Evolutionary conservation across 2,888 invertebrate genomes (phyloP), one percentile per base, ranked within the genome.

Genomic region (Portevinia maculata): DNA sequence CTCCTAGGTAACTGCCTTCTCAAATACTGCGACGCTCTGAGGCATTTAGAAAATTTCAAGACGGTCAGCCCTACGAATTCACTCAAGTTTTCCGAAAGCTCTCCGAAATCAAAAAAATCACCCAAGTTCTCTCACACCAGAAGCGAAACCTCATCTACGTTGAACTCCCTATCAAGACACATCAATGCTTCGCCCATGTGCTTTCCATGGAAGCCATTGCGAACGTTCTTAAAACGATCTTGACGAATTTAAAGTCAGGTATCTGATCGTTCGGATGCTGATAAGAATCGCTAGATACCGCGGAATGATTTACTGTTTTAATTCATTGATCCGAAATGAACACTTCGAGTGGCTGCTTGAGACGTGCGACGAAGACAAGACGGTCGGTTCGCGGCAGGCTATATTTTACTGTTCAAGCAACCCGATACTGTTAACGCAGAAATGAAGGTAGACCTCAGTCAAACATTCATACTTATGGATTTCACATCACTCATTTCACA

Each of bases 201-300:
- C 97, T 97, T 89, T 96, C 96, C 89, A 97, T 97, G 93, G 97
- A 98, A 90, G 97, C 97, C 84, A 97, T 98, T 88, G 95, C 96
- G 4, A 93, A 93, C 57, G 93, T 96, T 60, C 91, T 98, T 84
- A 92, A 94, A 13, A 91, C 92, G 8, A 91, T 93, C 32, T 91
- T 96, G 78, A 91, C 94, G 67, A 92, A 92, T 17, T 92, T 94
- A 11, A 93, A 94, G 86, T 94, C 95, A 4, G 96, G 96, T 92
- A 94, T 11, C 91, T 96, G 64, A 94, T 98, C 92, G 97, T 97
- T 44, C 94, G 96, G 9, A 91, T 98, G 85, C 91, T 98, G 73
- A 97, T 95, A 3, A 97, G 97, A 1, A 93, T 97, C 15, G 96
- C 94, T 0, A 92, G 97, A 30, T 98, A 96, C 90, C 94, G 95